Conservation (phyloP, 2,113 vertebrate species). For the Athene noctua region DNA sequence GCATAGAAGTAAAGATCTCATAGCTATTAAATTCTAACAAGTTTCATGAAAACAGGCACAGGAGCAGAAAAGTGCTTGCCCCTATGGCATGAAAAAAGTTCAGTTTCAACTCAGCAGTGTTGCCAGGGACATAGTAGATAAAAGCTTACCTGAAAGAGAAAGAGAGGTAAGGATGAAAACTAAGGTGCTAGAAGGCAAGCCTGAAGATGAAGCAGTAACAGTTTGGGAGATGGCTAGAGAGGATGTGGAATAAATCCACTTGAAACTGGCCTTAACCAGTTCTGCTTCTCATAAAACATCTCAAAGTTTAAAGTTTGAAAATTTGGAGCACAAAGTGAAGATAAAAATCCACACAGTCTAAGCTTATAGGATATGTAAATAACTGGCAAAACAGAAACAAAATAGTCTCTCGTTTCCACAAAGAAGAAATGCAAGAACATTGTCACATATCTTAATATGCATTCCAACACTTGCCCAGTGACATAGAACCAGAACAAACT, state of each 20-base stretch:
- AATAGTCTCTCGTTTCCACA: accelerated
- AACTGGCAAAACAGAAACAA: not conserved
- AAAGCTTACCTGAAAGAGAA: not conserved
- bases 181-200: not conserved
- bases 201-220: not conserved
- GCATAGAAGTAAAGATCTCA: not conserved
- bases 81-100: not conserved
- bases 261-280: not conserved
- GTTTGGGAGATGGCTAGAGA: not conserved
- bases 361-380: not conserved
- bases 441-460: not conserved
- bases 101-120: not conserved
- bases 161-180: not conserved
- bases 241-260: not conserved
- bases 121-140: not conserved
- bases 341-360: not conserved
- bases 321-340: not conserved
- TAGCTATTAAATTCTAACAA: not conserved
- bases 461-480: not conserved
- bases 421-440: not conserved
- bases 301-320: not conserved
- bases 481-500: not conserved
- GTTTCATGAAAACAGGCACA: not conserved
- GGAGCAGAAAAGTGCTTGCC: not conserved
- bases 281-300: not conserved